These are phyloP conservation scores for Pogonomyrmex californicus DNA, from an alignment of 1,140 invertebrate species.

Conservation along the genomic window DNA sequence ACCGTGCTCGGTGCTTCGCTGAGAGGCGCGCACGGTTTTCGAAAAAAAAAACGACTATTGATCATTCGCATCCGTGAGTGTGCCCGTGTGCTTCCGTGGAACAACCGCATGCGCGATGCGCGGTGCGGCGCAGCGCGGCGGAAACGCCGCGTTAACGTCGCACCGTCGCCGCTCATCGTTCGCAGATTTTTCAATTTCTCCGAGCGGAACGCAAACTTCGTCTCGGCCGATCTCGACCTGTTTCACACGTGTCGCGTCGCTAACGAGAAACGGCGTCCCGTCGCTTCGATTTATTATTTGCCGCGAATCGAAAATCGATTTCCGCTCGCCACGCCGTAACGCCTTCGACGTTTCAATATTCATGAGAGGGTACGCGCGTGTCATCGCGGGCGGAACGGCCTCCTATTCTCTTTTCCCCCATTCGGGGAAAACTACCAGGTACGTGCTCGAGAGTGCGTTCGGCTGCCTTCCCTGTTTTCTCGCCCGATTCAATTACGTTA, in stretches of 20 bases:
- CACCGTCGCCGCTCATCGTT: not conserved
- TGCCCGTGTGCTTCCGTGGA: not conserved
- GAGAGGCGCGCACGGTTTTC: conserved; percentile 14
- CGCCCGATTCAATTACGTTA: conserved; percentile 61
- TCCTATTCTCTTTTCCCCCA: not conserved
- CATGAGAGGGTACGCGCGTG: conserved; percentile 16
- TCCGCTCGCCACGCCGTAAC: not conserved
- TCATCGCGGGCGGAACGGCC: not conserved
- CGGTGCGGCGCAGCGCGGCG: not conserved
- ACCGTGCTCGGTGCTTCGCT: conserved; percentile 13
- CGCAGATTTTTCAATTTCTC: conserved; percentile 29
- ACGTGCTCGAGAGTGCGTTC: not conserved
- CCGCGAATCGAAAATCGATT: not conserved
- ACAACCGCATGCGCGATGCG: not conserved
- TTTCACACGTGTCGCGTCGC: not conserved
- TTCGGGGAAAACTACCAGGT: conserved; percentile 16
- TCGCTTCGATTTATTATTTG: conserved; percentile 35
- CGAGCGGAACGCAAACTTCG: not conserved
- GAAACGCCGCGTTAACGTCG: not conserved
- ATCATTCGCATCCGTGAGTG: not conserved
- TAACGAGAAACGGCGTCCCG: not conserved
- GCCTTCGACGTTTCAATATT: conserved; percentile 36
- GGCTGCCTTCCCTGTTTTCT: conserved; percentile 35
- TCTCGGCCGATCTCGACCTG: not conserved
- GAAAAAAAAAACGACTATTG: conserved; percentile 6